phyloP scores from a whole-genome alignment of 2,797 vertebrate genomes.

The Bovichtus variegatus region DNA sequence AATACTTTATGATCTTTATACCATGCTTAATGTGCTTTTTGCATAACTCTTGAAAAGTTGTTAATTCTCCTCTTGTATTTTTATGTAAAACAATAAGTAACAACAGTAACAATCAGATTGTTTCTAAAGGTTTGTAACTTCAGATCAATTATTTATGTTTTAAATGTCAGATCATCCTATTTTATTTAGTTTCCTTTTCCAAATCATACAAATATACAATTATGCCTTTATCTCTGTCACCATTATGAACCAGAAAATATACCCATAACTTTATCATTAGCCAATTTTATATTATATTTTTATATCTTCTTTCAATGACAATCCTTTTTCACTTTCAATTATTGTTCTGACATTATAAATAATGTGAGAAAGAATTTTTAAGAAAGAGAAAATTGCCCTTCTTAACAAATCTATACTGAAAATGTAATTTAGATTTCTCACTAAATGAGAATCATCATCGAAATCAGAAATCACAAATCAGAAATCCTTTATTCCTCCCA shows the following conservation, averaged over 20 bases:
- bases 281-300: background rate
- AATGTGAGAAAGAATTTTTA: too few species aligned
- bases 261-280: background rate
- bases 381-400: background rate
- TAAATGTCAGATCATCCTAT: background rate
- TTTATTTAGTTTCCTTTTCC: background rate
- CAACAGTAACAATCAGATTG: too few species aligned
- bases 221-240: background rate
- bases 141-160: background rate
- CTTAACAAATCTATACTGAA: background rate
- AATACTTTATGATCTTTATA: background rate
- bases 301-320: background rate
- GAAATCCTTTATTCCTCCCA: too few species aligned
- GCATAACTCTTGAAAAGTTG: background rate
- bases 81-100: background rate
- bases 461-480: too few species aligned
- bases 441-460: too few species aligned
- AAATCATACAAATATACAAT: background rate
- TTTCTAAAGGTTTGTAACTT: background rate
- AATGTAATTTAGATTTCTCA: background rate
- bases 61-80: background rate
- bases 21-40: background rate
- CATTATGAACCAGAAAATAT: background rate
- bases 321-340: background rate
- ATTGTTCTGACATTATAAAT: background rate